Evolutionary conservation across 2,888 invertebrate genomes (phyloP).

Genomic region (Nomada lathburiana): DNA sequence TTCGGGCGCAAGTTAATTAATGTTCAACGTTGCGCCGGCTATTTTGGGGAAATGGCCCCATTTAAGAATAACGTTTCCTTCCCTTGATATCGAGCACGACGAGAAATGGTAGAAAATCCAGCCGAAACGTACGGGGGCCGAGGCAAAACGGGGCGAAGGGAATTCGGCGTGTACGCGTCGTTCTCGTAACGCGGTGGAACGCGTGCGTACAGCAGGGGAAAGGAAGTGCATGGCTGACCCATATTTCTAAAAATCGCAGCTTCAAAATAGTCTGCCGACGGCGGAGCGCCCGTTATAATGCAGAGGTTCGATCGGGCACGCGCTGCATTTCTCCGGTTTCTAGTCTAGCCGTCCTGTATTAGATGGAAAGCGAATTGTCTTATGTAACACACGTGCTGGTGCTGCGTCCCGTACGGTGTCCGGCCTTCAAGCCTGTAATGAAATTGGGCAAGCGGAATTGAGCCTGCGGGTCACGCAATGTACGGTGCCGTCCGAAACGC

Average conservation of each 20-base stretch:
- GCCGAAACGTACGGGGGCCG: no score
- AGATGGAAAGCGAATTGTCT: conserved; percentile 52
- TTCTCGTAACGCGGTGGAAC: background rate
- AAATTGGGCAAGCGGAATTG: conserved; percentile 55
- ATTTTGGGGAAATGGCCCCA: background rate
- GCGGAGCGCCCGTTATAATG: conserved; percentile 55
- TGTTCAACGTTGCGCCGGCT: background rate
- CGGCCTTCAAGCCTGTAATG: conserved; percentile 50
- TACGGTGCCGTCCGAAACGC: background rate
- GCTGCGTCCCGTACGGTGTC: conserved; percentile 39
- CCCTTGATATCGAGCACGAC: conserved; percentile 1
- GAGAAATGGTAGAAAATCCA: conserved; percentile 32
- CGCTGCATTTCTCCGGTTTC: conserved; percentile 65
- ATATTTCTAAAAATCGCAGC: conserved; percentile 81
- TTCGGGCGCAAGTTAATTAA: conserved; percentile 8
- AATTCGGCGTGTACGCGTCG: conserved; percentile 16
- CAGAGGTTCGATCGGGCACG: conserved; percentile 24
- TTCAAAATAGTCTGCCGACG: conserved; percentile 78
- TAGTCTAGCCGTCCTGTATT: conserved; percentile 57
- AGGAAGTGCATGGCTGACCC: conserved; percentile 74
- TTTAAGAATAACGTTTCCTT: background rate
- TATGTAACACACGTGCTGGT: conserved; percentile 56
- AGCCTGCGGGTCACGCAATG: background rate
- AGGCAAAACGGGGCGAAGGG: conserved; percentile 18
- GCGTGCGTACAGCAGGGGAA: conserved; percentile 20